Conservation (phyloP, 1,140 invertebrate species). For the Bombus haemorrhoidalis region DNA sequence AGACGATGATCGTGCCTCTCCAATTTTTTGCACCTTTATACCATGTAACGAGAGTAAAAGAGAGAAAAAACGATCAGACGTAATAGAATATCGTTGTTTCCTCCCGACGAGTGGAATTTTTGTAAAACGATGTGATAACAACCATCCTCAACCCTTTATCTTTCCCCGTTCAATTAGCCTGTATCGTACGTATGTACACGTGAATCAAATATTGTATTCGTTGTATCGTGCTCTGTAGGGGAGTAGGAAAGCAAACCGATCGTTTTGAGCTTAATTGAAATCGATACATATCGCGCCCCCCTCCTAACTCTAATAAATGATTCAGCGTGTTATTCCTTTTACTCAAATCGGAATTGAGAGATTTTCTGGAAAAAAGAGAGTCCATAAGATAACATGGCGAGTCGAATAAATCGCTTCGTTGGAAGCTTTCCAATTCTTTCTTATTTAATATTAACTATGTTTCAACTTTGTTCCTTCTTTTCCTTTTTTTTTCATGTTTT, state of each 20-base stretch:
- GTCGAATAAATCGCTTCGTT: neutral
- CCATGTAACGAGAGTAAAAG: conserved; percentile 33
- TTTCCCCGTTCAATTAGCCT: conserved; percentile 2
- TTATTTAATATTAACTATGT: no score
- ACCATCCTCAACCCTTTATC: neutral
- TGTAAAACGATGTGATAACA: conserved; percentile 50
- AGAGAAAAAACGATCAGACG: no score
- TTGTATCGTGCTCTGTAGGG: neutral
- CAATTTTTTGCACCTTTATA: conserved; percentile 67
- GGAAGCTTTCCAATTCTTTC: no score
- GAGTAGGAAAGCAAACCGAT: neutral
- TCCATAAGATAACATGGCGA: no score
- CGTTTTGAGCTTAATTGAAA: conserved; percentile 30
- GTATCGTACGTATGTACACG: conserved; percentile 5
- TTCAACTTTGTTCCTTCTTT: neutral
- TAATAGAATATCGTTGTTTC: neutral
- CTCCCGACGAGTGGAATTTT: conserved; percentile 26
- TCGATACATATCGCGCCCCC: conserved; percentile 33
- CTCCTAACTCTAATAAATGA: neutral
- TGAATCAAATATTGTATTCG: conserved; percentile 17
- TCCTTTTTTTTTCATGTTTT: neutral
- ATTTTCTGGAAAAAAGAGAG: neutral
- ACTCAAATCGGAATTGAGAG: neutral
- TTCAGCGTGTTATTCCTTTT: neutral
- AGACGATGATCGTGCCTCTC: conserved; percentile 59